Percentiles rank a stretch among this genome's conserved stretches.
These are phyloP conservation scores for Bombus fervidus DNA, from an alignment of 1,140 invertebrate species.

Conservation along the genomic window DNA sequence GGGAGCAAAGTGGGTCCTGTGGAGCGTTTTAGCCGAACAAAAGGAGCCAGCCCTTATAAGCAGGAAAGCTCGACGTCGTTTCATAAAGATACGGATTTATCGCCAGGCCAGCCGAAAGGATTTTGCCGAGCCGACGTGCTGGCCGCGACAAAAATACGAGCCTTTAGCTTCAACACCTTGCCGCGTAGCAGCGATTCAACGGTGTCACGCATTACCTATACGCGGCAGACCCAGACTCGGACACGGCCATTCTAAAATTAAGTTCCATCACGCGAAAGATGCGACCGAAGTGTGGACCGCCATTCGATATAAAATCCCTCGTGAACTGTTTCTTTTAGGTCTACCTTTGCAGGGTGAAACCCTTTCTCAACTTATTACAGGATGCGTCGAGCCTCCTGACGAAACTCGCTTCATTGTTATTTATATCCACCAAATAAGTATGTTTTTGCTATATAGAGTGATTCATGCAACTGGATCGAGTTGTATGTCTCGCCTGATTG, in stretches of 20 bases:
- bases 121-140: conserved; percentile 44
- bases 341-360: neutral
- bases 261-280: conserved; percentile 63
- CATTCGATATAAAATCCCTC: conserved; percentile 41
- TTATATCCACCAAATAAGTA: no score
- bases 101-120: conserved; percentile 58
- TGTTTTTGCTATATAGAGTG: no score
- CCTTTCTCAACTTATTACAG: neutral
- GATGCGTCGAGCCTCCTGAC: neutral
- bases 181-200: conserved; percentile 58
- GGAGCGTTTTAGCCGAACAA: conserved; percentile 60
- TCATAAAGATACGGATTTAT: conserved; percentile 76
- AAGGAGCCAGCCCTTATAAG: conserved; percentile 59
- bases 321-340: neutral
- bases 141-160: conserved; percentile 67
- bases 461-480: no score
- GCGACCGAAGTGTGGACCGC: conserved; percentile 3
- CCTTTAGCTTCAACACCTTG: conserved; percentile 73
- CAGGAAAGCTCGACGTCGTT: conserved; percentile 63
- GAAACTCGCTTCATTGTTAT: no score
- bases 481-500: no score
- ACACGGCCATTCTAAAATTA: conserved; percentile 65
- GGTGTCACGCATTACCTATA: conserved; percentile 52
- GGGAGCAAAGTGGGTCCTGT: conserved; percentile 37
- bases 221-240: conserved; percentile 21